These are phyloP conservation scores for Cricetomys ansorgei DNA, from an alignment of 2,113 vertebrate species.

Conservation along the genomic window DNA sequence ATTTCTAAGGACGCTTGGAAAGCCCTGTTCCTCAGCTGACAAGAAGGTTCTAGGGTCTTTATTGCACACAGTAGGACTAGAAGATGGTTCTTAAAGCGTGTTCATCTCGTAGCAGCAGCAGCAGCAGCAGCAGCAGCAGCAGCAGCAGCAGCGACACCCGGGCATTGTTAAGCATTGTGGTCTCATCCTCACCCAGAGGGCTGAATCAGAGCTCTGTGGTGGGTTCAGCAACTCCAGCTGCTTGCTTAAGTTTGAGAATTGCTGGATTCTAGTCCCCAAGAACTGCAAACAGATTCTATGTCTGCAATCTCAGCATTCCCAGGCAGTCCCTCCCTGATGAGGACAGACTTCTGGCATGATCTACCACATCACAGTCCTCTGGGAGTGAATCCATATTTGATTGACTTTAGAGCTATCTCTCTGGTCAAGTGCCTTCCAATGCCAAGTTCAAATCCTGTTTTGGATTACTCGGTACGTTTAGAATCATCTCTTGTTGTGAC, in stretches of 20 bases:
- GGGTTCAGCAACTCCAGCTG: neutral
- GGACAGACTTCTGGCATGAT: neutral
- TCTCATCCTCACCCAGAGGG: rapidly evolving
- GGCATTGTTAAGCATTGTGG: too few species aligned
- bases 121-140: neutral
- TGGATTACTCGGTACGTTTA: neutral
- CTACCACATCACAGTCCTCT: neutral
- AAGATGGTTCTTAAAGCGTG: neutral
- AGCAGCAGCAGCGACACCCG: neutral
- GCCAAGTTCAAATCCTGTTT: neutral
- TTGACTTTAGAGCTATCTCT: neutral
- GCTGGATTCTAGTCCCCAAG: neutral
- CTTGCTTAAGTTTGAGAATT: neutral
- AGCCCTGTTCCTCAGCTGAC: neutral
- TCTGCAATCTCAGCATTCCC: neutral
- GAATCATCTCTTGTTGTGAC: neutral
- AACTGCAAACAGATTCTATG: neutral
- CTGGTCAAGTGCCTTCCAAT: neutral
- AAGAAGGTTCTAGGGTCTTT: neutral
- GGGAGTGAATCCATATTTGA: neutral
- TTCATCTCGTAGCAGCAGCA: neutral
- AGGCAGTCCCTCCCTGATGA: neutral
- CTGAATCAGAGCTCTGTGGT: neutral
- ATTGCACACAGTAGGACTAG: neutral
- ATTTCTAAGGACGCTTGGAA: neutral